Evolutionary conservation across 1,140 invertebrate species (phyloP).

Genomic region (Magallana ariakensis): DNA sequence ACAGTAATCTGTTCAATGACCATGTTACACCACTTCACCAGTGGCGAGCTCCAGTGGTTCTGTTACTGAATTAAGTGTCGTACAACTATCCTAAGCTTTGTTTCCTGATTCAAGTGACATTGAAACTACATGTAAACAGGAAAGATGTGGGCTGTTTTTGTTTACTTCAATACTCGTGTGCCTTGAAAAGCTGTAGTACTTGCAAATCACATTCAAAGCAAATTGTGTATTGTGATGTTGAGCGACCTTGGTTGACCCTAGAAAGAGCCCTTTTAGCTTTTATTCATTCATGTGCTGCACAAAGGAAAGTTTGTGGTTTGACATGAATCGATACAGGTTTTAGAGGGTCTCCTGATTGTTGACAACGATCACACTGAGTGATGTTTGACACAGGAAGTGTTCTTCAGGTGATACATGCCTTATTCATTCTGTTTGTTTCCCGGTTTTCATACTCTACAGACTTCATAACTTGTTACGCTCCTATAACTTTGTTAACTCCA

Average conservation of each 20-base stretch:
- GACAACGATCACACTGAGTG: not conserved
- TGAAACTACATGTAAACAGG: conserved; percentile 17
- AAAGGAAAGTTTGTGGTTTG: not conserved
- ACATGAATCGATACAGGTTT: not conserved
- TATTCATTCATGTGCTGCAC: not conserved
- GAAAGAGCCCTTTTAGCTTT: not conserved
- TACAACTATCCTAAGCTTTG: not conserved
- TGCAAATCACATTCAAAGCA: not conserved
- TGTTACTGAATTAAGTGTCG: not conserved
- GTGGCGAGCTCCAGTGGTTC: not conserved
- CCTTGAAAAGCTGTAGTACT: not conserved
- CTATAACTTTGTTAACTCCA: no score
- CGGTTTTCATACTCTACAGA: no score
- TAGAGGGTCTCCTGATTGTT: not conserved
- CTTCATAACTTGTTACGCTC: no score
- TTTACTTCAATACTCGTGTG: not conserved
- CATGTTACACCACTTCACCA: not conserved
- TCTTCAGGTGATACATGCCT: not conserved
- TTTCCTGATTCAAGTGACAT: conserved; percentile 26
- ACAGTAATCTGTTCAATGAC: no score
- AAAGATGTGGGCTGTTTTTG: conserved; percentile 28
- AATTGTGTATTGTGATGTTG: not conserved
- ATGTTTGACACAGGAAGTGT: not conserved
- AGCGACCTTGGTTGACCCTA: not conserved
- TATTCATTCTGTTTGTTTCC: not conserved